Conservation (phyloP, 2,888 invertebrate species). For the Pyrochroa serraticornis region DNA sequence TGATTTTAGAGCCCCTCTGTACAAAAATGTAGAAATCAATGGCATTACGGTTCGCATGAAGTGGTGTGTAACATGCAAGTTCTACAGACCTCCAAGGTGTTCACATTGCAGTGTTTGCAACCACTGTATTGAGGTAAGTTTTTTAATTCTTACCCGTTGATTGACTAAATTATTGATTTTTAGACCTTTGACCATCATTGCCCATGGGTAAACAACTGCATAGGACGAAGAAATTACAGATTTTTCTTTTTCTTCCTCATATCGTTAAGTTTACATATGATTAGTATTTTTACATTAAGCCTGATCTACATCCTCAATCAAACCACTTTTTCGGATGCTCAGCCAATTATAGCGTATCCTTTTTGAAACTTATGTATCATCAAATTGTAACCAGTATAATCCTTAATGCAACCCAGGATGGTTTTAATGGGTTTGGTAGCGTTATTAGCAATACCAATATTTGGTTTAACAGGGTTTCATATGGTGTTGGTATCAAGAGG, state of each 20-base stretch:
- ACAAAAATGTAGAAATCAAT: constrained; percentile 97
- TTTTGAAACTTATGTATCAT: constrained; percentile 51
- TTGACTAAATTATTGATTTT: constrained; percentile 48
- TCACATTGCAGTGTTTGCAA: constrained; percentile 99
- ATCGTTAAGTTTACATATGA: constrained; percentile 96
- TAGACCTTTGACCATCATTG: constrained; percentile 99
- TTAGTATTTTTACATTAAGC: constrained; percentile 94
- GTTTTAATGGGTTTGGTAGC: constrained; percentile 91
- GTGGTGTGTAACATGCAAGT: constrained; percentile 99
- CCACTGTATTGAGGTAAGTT: constrained; percentile 90
- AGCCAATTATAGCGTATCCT: constrained; percentile 88
- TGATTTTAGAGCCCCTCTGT: constrained; percentile 94
- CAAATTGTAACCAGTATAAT: constrained; percentile 4
- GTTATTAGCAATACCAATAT: constrained; percentile 92
- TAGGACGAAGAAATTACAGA: constrained; percentile 95
- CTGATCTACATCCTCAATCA: constrained; percentile 89
- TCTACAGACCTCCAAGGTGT: constrained; percentile 98
- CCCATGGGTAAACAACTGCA: constrained; percentile 97
- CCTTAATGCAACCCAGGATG: constrained; percentile 65
- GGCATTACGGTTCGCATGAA: constrained; percentile 99
- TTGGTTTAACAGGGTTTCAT: constrained; percentile 97
- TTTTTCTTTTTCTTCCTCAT: constrained; percentile 99
- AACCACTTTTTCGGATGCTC: constrained; percentile 77
- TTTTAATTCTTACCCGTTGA: background rate
- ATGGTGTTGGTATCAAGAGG: constrained; percentile 95